Base-by-base conservation (phyloP, 2,113 vertebrate genomes). In the Cervus canadensis region DNA sequence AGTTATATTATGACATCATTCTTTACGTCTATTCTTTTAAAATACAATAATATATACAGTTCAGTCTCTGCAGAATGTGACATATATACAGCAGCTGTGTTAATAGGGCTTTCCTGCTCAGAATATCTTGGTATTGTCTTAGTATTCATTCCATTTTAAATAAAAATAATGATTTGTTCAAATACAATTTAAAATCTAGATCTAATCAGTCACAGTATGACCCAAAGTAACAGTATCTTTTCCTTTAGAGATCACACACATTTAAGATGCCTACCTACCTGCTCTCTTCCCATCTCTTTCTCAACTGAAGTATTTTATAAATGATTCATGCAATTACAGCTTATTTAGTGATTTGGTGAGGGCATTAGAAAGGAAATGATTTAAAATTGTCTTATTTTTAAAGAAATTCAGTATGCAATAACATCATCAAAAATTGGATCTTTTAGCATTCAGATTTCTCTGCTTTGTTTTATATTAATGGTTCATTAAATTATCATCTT, bases 51-150 rank as follows among this genome's bases (percentile, higher is more conserved):
- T 6, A 74, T 33, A 43, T 3, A 25, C 57, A 25, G 40, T 45
- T 21, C 54, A 89, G 57, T 97, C 45, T 95, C 83, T 92, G 23
- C 30, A 95, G 82, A 95, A 67, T 59, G 76, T 56, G 36, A 97
- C 50, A 60, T 48, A 43, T 1, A 67, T 60, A 14, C 62, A 30
- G 83, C 48, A 96, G 95, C 50, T 9, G 13, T 96, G 97, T 97
- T 54, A 96, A 81, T 94, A 97, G 23, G 19, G n/a, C 90, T 59
- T 56, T 83, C 4, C 10, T 95, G 71, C 79, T 87, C 91, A 87
- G 43, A 97, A 84, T 15, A 82, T 78, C 82, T 94, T 98, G 50
- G 59, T 90, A 57, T 30, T 94, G 19, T 45, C 21, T 21, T 78
- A 11, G 30, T 48, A 26, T 71, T 98, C 57, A 87, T 57, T 89